These are phyloP conservation scores for Columba janthina DNA, from an alignment of 2,113 vertebrate species.

Conservation along the genomic window DNA sequence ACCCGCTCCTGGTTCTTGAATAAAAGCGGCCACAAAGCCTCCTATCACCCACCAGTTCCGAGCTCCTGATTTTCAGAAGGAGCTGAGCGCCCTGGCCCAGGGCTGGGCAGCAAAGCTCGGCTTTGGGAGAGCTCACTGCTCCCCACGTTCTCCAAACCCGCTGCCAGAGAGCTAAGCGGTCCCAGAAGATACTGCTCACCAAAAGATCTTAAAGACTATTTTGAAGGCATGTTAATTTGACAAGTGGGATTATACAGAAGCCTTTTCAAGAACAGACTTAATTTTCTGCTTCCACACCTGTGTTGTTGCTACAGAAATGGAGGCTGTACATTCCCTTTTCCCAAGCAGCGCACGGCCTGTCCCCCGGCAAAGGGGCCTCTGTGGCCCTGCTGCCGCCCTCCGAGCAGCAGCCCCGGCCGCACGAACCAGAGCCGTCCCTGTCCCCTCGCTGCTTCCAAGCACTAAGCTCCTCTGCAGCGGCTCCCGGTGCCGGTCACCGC, in stretches of 20 bases:
- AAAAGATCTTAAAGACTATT: neutral
- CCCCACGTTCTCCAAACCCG: neutral
- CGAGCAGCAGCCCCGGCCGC: neutral
- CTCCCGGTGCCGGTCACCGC: neutral
- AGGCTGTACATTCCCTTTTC: neutral
- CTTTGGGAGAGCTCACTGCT: too few species aligned
- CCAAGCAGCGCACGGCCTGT: neutral
- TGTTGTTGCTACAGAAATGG: neutral
- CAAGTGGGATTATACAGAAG: neutral
- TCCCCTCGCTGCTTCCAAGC: neutral
- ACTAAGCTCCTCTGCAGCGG: neutral
- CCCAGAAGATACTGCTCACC: neutral
- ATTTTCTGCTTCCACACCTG: neutral
- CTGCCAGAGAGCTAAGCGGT: neutral
- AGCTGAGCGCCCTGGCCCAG: neutral
- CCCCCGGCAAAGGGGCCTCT: neutral
- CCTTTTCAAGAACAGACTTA: neutral
- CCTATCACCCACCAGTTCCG: fast-evolving
- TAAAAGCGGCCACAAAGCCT: neutral
- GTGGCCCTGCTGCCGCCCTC: fast-evolving
- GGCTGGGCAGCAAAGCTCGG: neutral
- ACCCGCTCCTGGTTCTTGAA: fast-evolving
- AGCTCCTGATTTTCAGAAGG: fast-evolving
- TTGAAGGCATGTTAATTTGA: neutral
- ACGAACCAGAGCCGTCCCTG: fast-evolving